A percentile compares a stretch with the other conserved stretches of the same genome.
These are phyloP conservation scores for Dipus sagitta DNA, from an alignment of 2,797 vertebrate genomes.

Conservation along the genomic window DNA sequence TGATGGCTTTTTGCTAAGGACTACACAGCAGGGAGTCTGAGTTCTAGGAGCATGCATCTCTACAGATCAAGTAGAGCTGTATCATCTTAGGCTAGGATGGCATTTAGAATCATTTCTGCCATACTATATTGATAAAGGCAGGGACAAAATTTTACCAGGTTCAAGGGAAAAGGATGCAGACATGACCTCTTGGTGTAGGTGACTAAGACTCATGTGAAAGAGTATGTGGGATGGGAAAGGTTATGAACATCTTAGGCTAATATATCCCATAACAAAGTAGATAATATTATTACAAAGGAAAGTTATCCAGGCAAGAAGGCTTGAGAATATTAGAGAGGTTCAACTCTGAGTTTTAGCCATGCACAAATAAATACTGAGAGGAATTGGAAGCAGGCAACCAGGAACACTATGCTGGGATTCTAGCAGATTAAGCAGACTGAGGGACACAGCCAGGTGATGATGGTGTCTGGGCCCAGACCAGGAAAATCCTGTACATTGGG, in stretches of 20 bases:
- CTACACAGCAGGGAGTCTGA: neutral
- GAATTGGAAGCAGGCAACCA: neutral
- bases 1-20: neutral
- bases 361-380: neutral
- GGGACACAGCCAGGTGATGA: neutral
- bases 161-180: neutral
- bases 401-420: neutral
- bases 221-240: neutral
- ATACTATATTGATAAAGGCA: neutral
- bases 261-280: neutral
- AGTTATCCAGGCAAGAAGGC: neutral
- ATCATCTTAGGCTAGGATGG: neutral
- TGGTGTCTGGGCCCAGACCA: neutral
- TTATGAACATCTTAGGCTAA: neutral
- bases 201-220: neutral
- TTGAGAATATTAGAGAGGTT: neutral
- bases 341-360: neutral
- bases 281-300: neutral
- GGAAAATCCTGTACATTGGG: conserved; percentile 15
- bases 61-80: neutral
- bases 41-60: neutral
- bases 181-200: neutral
- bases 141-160: neutral
- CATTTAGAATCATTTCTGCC: neutral
- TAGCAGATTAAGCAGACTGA: neutral